Conservation (phyloP, 2,113 vertebrate genomes). For the Hippocampus zosterae region DNA sequence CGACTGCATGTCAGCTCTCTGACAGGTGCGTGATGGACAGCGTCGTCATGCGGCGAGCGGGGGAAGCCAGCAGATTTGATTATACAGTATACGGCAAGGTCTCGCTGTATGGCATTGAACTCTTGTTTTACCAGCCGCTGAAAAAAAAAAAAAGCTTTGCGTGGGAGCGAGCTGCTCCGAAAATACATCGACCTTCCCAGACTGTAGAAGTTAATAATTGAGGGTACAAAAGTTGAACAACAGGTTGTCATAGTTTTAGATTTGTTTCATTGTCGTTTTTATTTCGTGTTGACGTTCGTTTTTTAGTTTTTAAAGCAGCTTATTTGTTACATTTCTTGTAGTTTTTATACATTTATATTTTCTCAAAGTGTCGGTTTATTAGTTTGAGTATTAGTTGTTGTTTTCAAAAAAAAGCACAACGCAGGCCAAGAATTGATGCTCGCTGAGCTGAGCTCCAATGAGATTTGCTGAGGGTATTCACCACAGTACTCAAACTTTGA, state of each 20-base stretch:
- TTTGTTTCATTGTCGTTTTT: too few relatives aligned
- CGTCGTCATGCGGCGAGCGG: neutral
- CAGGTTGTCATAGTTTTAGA: too few relatives aligned
- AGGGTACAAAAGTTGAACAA: neutral
- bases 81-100: conserved; percentile 1
- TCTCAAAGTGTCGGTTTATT: too few relatives aligned
- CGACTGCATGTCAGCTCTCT: conserved; percentile 41
- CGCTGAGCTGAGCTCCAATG: neutral
- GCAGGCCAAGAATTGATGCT: too few relatives aligned
- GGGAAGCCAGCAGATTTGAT: neutral
- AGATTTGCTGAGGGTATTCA: neutral
- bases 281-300: too few relatives aligned
- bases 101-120: neutral
- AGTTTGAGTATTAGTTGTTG: too few relatives aligned
- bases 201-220: neutral
- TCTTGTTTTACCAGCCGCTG: neutral
- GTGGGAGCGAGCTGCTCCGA: neutral
- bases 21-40: conserved; percentile 41
- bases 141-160: conserved; percentile 20
- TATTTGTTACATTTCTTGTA: too few relatives aligned
- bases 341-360: neutral
- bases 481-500: neutral
- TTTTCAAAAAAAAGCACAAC: too few relatives aligned
- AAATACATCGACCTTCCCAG: neutral
- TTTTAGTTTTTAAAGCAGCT: too few relatives aligned